phyloP scores from a whole-genome alignment of 1,140 invertebrate species.

The Xylocopa sonorina region DNA sequence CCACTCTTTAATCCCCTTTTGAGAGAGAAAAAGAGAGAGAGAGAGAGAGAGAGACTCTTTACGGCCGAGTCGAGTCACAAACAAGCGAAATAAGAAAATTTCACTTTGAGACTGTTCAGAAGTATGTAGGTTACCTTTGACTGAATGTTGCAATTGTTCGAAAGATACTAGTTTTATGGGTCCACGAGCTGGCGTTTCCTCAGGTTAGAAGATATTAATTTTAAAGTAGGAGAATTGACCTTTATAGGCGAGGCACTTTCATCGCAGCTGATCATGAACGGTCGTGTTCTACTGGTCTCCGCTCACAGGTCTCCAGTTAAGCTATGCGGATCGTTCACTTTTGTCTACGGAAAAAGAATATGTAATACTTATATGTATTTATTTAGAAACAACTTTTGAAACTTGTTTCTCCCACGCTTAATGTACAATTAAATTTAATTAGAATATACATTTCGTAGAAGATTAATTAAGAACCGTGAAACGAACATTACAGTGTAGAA shows the following conservation, averaged over 20 bases:
- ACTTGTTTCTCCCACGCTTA: neutral
- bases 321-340: neutral
- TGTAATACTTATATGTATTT: neutral
- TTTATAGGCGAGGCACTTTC: conserved; percentile 22
- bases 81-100: conserved; percentile 11
- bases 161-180: neutral
- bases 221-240: conserved; percentile 14
- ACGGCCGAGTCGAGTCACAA: neutral
- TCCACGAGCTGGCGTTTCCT: neutral
- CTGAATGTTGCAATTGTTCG: neutral
- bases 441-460: neutral
- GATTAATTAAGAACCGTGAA: neutral
- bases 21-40: too few relatives aligned
- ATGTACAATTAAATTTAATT: conserved; percentile 7
- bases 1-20: neutral
- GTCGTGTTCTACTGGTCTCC: conserved; percentile 14
- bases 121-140: conserved; percentile 10
- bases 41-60: too few relatives aligned
- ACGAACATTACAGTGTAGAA: neutral
- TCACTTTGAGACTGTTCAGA: neutral
- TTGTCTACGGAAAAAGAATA: neutral
- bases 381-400: neutral
- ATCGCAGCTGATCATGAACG: conserved; percentile 7
- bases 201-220: conserved; percentile 1
- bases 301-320: neutral